phyloP scores from a whole-genome alignment of 2,113 vertebrate genomes.

The Cranoglanis bouderius region DNA sequence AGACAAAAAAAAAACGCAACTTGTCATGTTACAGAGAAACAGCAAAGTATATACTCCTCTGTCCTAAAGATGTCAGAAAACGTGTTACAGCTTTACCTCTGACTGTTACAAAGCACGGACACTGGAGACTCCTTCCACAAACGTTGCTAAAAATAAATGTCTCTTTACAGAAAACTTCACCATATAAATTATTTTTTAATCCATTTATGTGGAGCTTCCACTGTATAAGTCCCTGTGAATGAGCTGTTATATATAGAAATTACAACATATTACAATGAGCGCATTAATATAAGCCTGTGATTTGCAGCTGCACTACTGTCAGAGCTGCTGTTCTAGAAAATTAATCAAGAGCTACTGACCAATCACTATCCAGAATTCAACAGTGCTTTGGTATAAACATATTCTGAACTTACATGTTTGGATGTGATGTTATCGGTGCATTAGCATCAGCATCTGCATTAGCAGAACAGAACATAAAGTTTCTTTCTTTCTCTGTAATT shows the following conservation, averaged over 20 bases:
- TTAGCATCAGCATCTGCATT: not conserved
- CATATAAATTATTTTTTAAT: not conserved
- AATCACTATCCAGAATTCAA: not conserved
- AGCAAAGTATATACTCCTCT: too few relatives aligned
- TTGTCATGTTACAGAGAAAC: too few relatives aligned
- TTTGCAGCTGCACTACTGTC: not conserved
- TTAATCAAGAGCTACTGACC: too few relatives aligned
- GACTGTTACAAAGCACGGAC: not conserved
- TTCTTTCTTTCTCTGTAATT: slow-evolving; percentile 52
- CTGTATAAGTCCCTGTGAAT: not conserved
- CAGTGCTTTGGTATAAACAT: not conserved
- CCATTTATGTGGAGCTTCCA: not conserved
- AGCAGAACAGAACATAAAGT: slow-evolving; percentile 36
- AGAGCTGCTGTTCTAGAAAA: not conserved
- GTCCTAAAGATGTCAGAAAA: too few relatives aligned
- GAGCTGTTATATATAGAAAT: not conserved
- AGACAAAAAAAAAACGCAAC: too few relatives aligned
- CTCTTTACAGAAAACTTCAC: not conserved
- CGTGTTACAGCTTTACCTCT: too few relatives aligned
- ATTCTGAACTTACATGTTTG: not conserved
- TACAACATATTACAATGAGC: not conserved
- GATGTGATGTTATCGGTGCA: not conserved
- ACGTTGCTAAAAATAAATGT: not conserved
- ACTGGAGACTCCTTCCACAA: not conserved
- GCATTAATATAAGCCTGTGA: not conserved